Conservation (phyloP, 2,113 vertebrate genomes). For the Bothrops jararaca region DNA sequence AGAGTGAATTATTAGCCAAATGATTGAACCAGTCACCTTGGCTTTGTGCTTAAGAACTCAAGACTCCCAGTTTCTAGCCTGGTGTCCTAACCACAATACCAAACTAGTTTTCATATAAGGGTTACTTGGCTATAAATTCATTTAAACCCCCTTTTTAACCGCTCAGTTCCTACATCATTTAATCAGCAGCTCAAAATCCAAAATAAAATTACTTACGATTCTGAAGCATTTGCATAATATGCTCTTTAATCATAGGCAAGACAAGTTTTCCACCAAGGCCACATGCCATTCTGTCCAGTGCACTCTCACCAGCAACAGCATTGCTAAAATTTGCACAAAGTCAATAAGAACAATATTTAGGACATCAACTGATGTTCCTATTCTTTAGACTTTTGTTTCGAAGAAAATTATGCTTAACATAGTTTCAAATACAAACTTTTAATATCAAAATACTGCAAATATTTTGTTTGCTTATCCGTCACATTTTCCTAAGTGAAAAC, state of each 20-base stretch:
- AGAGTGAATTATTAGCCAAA: background rate
- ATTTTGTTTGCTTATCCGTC: background rate
- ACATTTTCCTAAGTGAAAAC: background rate
- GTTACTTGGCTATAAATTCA: background rate
- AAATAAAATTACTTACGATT: conserved; percentile 80
- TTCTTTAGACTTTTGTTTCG: background rate
- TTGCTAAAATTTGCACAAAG: conserved; percentile 75
- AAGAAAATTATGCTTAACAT: background rate
- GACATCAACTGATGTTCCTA: background rate
- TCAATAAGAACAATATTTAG: conserved; percentile 7
- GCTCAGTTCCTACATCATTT: background rate
- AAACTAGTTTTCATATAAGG: background rate
- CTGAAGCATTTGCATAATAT: conserved; percentile 98
- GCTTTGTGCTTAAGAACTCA: background rate
- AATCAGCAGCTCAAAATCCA: background rate
- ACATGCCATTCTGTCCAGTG: conserved; percentile 94
- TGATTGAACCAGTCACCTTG: background rate
- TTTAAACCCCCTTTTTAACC: background rate
- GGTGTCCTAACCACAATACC: background rate
- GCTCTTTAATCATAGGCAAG: conserved; percentile 96
- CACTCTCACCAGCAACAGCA: conserved; percentile 95
- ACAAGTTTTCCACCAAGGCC: conserved; percentile 96
- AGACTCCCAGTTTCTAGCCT: background rate
- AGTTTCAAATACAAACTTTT: background rate
- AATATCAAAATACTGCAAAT: background rate